Evolutionary conservation across 53 echinoderm and acorn worm species (phyloP).

Genomic region (Echinarachnius parma): DNA sequence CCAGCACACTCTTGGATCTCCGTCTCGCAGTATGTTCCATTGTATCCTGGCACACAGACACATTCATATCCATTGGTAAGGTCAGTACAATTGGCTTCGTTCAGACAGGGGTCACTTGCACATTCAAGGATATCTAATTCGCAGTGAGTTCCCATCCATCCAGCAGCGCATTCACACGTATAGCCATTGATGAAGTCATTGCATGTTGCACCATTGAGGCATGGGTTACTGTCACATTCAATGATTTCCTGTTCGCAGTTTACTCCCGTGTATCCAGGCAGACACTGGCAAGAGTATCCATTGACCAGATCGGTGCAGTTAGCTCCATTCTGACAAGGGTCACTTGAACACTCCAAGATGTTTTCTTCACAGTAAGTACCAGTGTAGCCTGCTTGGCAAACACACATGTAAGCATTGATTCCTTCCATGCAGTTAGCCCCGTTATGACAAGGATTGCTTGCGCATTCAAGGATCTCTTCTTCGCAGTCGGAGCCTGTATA

Average conservation of each 20-base stretch:
- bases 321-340: constrained; percentile 61
- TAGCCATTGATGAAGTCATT: constrained; percentile 33
- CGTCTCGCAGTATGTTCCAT: constrained; percentile 27
- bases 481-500: constrained; percentile 45
- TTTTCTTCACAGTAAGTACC: constrained; percentile 51
- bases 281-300: constrained; percentile 43
- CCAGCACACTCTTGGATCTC: constrained; percentile 53
- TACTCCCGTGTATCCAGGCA: constrained; percentile 44
- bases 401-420: constrained; percentile 39
- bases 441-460: constrained; percentile 33
- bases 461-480: constrained; percentile 52
- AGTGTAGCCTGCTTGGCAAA: constrained; percentile 35
- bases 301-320: constrained; percentile 42
- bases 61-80: constrained; percentile 42
- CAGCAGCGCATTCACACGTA: constrained; percentile 39
- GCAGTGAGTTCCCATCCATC: constrained; percentile 44
- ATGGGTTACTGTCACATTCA: constrained; percentile 39
- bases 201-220: constrained; percentile 50
- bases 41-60: constrained; percentile 35
- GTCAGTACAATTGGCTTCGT: constrained; percentile 42
- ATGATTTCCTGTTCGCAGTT: constrained; percentile 24
- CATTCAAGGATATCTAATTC: constrained; percentile 52
- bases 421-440: constrained; percentile 43
- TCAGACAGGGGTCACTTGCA: constrained; percentile 33
- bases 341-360: constrained; percentile 60